Evolutionary conservation across 2,888 invertebrate genomes (phyloP), one percentile per base, ranked within the genome.

Genomic region (Sarcophaga variegata): DNA sequence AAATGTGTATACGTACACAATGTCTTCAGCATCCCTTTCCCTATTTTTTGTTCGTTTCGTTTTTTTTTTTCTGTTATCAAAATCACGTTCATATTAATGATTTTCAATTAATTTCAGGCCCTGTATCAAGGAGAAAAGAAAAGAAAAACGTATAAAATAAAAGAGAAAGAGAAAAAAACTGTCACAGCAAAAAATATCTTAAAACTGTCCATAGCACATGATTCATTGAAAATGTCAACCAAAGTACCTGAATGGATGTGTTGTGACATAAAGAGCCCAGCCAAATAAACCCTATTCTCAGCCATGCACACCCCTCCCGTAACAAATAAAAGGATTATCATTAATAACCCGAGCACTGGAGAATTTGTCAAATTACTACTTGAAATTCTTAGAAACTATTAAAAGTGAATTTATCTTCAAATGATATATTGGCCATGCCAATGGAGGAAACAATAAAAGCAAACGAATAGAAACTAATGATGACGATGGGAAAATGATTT

Each of bases 171-270:
- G 2, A 37, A 37, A 37, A 82, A 76, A 87, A 84, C 81, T 87
- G 87, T 87, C 87, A 84, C 87, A 84, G 37, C 8, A 37, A 84
- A 81, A 84, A 81, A 74, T 79, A 66, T 83, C 74, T 81, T 67
- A 75, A 84, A 78, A 70, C 69, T 70, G 78, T 75, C 54, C 84
- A 27, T 83, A 62, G 14, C 69, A n/a, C 76, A 79, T 87, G 84
- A 84, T 87, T 87, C 81, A 87, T 84, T 79, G 87, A 84, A 82
- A 84, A 84, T 82, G 76, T 87, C 87, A 84, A 69, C 72, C 37
- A 63, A 67, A 74, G 37, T 84, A 87, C 71, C 84, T 84, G 84
- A 60, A 76, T 37, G 37, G 66, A 79, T 70, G 64, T 84, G 84
- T 87, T 87, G 87, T 87, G 81, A 84, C 87, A 87, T 84, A 85